Base-by-base conservation (phyloP, 2,113 vertebrate species). In the Bufo bufo region DNA sequence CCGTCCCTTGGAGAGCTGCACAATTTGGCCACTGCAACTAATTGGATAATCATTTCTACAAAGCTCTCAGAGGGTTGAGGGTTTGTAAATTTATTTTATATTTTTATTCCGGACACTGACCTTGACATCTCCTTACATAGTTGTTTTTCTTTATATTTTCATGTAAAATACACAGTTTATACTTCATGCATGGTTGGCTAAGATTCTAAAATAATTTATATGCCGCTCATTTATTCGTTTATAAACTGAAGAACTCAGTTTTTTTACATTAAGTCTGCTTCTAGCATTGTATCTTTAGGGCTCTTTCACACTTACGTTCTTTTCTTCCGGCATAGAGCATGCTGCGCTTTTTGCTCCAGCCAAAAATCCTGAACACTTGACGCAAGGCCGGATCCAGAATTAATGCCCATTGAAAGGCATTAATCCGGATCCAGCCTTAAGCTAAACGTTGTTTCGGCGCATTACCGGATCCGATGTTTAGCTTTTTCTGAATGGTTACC, bases 11-110 rank as follows among this genome's bases (percentile, higher is more conserved):
- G 92, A 95, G 95, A 96, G 94, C 94, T 94, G 94, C 94, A 94
- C 95, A 95, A 96, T 97, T 97, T 97, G 97, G 97, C 97, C 95
- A 96, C 95, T 94, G 94, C 94, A 94, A 95, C 96, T 98, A 99
- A 99, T 97, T 99, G 97, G 96, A 96, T 96, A 96, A 98, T 98
- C 92, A 97, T 98, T 98, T 97, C 97, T 95, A 94, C 96, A 96
- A 97, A 97, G 96, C 95, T 95, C 95, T 97, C 96, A 93, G 85
- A 89, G 92, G 91, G 90, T 90, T 77, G 89, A 59, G 77, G 85
- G 9, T 56, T 78, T 92, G 79, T 86, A 45, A 77, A 61, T 77
- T 77, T 50, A 4, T 61, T 77, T 16, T 77, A 58, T 90, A 91
- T 93, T 93, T 87, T 93, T 91, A 89, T 93, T 94, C 93, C 78